Percentiles rank a stretch among this genome's conserved stretches.
Evolutionary conservation across 2,888 invertebrate genomes (phyloP).

Genomic region (Tanytarsus gracilentus): DNA sequence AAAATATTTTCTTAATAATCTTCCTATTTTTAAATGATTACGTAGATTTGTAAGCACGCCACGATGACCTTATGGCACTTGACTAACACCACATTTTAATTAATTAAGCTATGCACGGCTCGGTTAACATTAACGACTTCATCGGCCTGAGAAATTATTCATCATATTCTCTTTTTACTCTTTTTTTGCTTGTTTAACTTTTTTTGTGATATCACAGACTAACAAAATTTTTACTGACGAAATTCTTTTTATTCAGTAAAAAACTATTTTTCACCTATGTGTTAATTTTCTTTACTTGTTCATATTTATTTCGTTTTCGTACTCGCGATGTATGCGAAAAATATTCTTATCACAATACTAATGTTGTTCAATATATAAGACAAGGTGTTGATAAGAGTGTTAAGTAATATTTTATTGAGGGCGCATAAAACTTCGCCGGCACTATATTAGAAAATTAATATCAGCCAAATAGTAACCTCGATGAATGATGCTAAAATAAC

Average conservation of each 20-base stretch:
- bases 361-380: no score
- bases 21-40: not conserved
- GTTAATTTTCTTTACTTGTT: no score
- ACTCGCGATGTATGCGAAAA: no score
- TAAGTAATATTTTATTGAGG: not conserved
- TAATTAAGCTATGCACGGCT: constrained; percentile 11
- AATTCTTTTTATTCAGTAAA: no score
- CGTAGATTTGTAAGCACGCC: not conserved
- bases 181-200: not conserved
- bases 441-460: not conserved
- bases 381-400: no score
- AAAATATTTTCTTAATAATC: not conserved
- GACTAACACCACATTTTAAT: constrained; percentile 22
- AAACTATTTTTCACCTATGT: no score
- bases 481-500: constrained; percentile 10
- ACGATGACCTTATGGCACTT: constrained; percentile 27
- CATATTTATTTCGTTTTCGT: no score
- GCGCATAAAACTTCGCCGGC: not conserved
- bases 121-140: not conserved
- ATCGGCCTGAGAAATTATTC: not conserved
- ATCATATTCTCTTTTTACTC: not conserved
- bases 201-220: no score
- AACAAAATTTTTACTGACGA: no score
- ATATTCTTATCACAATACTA: no score
- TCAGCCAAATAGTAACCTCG: constrained; percentile 9